Conservation (phyloP, 2,113 vertebrate species). For the Lipophrys pholis region DNA sequence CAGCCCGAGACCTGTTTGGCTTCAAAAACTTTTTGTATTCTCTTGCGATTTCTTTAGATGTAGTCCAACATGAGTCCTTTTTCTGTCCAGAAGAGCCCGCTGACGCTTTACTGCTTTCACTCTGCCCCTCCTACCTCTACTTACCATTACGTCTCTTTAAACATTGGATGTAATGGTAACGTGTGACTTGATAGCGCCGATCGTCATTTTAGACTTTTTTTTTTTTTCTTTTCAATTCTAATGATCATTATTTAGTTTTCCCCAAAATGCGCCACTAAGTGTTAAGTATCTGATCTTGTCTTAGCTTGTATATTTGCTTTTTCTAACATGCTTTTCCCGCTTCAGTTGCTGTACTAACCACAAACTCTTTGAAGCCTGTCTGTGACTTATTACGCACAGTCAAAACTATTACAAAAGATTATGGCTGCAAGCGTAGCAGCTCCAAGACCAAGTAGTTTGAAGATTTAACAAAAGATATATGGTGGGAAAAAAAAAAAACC, state of each 20-base stretch:
- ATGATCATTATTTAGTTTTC: not conserved
- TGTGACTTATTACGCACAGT: slow-evolving; percentile 33
- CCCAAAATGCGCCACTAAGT: slow-evolving; percentile 62
- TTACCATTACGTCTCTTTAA: slow-evolving; percentile 40
- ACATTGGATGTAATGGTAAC: slow-evolving; percentile 41
- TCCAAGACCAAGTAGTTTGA: slow-evolving; percentile 14
- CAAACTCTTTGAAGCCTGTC: slow-evolving; percentile 30
- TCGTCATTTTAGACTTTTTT: slow-evolving; percentile 28
- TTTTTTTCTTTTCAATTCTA: slow-evolving; percentile 16
- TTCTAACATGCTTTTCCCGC: slow-evolving; percentile 38
- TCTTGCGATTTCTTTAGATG: slow-evolving; percentile 24
- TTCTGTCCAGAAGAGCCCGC: slow-evolving; percentile 27
- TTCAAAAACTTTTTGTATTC: slow-evolving; percentile 23
- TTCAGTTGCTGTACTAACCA: slow-evolving; percentile 43
- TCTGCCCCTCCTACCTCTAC: slow-evolving; percentile 74
- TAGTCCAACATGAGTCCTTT: slow-evolving; percentile 18
- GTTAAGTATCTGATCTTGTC: slow-evolving; percentile 56
- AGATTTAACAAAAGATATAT: slow-evolving; percentile 13
- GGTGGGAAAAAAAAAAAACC: slow-evolving; percentile 1
- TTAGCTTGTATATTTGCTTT: slow-evolving; percentile 69
- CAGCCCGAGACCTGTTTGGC: slow-evolving; percentile 36
- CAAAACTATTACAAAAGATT: slow-evolving; percentile 21
- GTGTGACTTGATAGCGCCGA: slow-evolving; percentile 30
- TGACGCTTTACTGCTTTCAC: slow-evolving; percentile 51
- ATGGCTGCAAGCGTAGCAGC: slow-evolving; percentile 6